Conservation (phyloP, 2,888 invertebrate species). For the Cheiracanthium punctorium region DNA sequence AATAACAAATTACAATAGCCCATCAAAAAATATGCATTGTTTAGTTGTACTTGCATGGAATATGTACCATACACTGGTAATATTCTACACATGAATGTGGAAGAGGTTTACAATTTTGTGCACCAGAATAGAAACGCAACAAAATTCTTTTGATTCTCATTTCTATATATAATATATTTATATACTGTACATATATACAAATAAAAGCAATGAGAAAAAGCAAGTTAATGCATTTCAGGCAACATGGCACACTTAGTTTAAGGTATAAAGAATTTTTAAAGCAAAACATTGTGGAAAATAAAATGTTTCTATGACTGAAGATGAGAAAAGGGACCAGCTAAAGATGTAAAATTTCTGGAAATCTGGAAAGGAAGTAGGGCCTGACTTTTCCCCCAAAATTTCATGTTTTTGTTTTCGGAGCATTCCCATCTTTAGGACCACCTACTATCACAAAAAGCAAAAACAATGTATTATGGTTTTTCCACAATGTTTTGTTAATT, state of each 20-base stretch:
- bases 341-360: neutral
- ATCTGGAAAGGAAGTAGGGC: neutral
- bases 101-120: constrained; percentile 10
- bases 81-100: neutral
- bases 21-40: neutral
- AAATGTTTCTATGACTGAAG: neutral
- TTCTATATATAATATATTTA: constrained; percentile 31
- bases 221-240: constrained; percentile 41
- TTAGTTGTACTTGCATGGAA: neutral
- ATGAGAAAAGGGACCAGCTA: neutral
- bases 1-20: constrained; percentile 12
- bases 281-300: constrained; percentile 41
- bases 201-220: neutral
- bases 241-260: constrained; percentile 45
- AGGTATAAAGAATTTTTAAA: constrained; percentile 22
- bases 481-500: constrained; percentile 14
- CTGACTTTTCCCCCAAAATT: too few species aligned
- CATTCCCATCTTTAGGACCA: too few species aligned
- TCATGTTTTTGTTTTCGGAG: too few species aligned
- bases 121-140: constrained; percentile 13
- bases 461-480: too few species aligned
- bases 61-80: constrained; percentile 3
- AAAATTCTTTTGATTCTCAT: constrained; percentile 16
- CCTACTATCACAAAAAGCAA: too few species aligned
- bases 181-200: constrained; percentile 35